Conservation (phyloP, 2,113 vertebrate genomes). For the Heloderma charlesbogerti region DNA sequence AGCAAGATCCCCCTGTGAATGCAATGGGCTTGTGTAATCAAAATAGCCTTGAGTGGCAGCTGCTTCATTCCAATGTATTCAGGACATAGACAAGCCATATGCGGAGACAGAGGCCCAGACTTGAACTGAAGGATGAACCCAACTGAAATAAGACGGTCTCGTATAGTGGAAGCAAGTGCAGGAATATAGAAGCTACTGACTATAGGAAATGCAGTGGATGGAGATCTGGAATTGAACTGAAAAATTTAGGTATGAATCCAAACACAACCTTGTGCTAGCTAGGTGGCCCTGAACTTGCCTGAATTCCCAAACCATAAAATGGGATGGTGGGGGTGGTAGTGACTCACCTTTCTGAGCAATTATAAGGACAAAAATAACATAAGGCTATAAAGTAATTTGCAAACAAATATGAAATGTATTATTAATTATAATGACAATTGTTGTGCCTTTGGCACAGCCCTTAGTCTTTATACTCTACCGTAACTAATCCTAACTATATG, state of each 20-base stretch:
- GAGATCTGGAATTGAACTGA: background rate
- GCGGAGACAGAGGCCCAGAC: background rate
- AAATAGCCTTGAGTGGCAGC: slow-evolving; percentile 18
- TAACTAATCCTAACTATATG: background rate
- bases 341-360: background rate
- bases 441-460: background rate
- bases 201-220: too few species aligned
- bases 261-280: background rate
- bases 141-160: background rate
- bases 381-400: background rate
- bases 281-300: background rate
- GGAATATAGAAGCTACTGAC: background rate
- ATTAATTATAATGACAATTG: background rate
- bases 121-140: slow-evolving; percentile 2
- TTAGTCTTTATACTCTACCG: background rate
- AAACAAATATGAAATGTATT: background rate
- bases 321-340: too few species aligned
- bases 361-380: background rate
- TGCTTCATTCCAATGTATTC: slow-evolving; percentile 22
- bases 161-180: background rate
- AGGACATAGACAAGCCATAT: background rate
- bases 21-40: slow-evolving; percentile 11
- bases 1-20: background rate
- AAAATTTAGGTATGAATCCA: background rate
- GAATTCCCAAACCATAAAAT: background rate